Evolutionary conservation across 2,797 vertebrate species (phyloP).

Genomic region (Bradypus variegatus): DNA sequence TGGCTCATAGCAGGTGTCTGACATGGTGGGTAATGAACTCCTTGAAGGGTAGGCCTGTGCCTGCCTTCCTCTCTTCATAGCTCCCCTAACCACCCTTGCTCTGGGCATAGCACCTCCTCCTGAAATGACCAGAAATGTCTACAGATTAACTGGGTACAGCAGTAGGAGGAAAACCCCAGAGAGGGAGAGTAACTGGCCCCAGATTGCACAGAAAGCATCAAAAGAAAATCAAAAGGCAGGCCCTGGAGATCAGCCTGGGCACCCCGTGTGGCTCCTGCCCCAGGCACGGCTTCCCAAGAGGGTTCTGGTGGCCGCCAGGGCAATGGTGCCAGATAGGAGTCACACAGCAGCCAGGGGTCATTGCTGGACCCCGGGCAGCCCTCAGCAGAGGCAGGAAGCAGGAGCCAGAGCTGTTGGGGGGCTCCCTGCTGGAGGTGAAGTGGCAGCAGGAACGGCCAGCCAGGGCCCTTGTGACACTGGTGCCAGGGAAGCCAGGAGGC

Average conservation of each 20-base stretch:
- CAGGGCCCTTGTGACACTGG: not conserved
- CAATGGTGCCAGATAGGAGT: not conserved
- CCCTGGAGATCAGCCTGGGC: not conserved
- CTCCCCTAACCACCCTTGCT: not conserved
- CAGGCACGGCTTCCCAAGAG: not conserved
- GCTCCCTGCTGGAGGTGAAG: not conserved
- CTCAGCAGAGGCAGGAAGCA: constrained; percentile 36
- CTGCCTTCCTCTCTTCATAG: not conserved
- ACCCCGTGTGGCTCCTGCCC: not conserved
- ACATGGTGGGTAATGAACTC: not conserved
- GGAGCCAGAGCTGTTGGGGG: not conserved
- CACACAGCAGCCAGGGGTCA: not conserved
- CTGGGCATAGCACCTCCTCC: not conserved
- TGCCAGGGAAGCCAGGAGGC: not conserved
- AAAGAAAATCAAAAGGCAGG: not conserved
- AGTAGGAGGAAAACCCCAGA: not conserved
- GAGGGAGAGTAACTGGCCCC: not conserved
- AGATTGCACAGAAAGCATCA: not conserved
- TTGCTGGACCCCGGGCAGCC: not conserved
- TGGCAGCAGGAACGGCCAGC: not conserved
- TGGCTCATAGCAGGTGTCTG: not conserved
- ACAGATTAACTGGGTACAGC: too few species aligned
- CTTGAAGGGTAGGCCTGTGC: not conserved
- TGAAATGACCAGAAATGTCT: not conserved
- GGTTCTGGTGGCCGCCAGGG: not conserved